Conservation (phyloP, 2,797 vertebrate species). For the Euthynnus affinis region DNA sequence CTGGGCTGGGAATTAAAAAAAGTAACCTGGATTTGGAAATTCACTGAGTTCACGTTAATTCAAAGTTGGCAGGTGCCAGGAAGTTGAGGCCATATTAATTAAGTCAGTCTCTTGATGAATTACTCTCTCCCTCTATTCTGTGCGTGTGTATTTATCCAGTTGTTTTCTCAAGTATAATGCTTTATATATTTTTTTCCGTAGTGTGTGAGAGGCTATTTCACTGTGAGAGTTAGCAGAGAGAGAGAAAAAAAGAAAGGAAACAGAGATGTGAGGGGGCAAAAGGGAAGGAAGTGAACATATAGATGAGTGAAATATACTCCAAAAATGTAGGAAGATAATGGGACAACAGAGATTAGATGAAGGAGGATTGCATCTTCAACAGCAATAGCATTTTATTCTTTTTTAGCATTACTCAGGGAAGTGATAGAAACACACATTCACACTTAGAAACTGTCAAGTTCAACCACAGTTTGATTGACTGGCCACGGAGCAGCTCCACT, state of each 20-base stretch:
- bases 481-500: background rate
- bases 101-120: slow-evolving; percentile 25
- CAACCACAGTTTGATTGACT: slow-evolving; percentile 6
- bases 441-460: background rate
- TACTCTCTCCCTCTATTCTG: background rate
- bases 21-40: slow-evolving; percentile 35
- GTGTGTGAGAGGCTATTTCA: background rate
- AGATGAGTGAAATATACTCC: background rate
- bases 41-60: slow-evolving; percentile 29
- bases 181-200: background rate
- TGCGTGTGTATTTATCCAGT: background rate
- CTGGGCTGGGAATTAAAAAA: slow-evolving; percentile 44
- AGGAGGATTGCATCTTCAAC: background rate
- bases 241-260: background rate
- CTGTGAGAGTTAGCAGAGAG: too few species aligned
- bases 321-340: background rate
- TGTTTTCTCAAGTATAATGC: background rate
- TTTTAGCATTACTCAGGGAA: background rate
- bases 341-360: background rate
- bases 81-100: slow-evolving; percentile 27
- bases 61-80: slow-evolving; percentile 1
- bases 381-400: too few species aligned
- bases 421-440: background rate
- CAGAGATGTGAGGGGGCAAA: background rate
- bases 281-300: background rate